These are phyloP conservation scores for Palythoa caribaeorum DNA, from an alignment of 92 coral and sea anemone species.

Conservation along the genomic window DNA sequence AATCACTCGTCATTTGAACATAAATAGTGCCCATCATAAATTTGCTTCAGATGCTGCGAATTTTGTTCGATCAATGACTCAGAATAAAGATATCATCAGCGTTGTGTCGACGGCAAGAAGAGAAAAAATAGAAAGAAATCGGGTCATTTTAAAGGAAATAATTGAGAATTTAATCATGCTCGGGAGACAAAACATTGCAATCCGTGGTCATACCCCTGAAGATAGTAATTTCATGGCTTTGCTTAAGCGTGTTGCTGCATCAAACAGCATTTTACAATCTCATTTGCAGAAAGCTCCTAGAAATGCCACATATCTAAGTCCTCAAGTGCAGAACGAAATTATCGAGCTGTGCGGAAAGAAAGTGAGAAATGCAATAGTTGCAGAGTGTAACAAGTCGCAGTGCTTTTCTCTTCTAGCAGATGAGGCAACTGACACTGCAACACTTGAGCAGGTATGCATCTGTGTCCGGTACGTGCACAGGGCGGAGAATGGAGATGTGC, in stretches of 20 bases:
- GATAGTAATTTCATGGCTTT: constrained; percentile 4
- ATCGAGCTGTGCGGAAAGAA: not conserved
- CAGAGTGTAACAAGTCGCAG: constrained; percentile 1
- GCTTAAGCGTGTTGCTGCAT: not conserved
- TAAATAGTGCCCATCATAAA: not conserved
- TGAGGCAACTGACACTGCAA: not conserved
- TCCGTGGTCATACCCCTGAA: constrained; percentile 5
- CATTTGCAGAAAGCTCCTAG: not conserved
- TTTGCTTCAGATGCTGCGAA: too few relatives aligned
- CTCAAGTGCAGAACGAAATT: constrained; percentile 3
- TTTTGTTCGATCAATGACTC: not conserved
- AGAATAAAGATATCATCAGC: not conserved
- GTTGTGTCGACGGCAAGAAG: not conserved
- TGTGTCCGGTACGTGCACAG: not conserved
- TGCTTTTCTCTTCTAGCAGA: not conserved
- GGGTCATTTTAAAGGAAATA: not conserved
- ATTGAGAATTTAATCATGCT: not conserved
- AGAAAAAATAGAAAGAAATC: constrained; percentile 8
- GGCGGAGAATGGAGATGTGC: not conserved
- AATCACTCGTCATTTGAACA: not conserved
- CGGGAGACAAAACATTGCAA: constrained; percentile 3
- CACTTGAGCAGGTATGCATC: constrained; percentile 5
- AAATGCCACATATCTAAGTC: not conserved
- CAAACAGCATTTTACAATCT: not conserved
- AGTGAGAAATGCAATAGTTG: constrained; percentile 17